Evolutionary conservation across 1,140 invertebrate species (phyloP).

Genomic region (Caerostris darwini): DNA sequence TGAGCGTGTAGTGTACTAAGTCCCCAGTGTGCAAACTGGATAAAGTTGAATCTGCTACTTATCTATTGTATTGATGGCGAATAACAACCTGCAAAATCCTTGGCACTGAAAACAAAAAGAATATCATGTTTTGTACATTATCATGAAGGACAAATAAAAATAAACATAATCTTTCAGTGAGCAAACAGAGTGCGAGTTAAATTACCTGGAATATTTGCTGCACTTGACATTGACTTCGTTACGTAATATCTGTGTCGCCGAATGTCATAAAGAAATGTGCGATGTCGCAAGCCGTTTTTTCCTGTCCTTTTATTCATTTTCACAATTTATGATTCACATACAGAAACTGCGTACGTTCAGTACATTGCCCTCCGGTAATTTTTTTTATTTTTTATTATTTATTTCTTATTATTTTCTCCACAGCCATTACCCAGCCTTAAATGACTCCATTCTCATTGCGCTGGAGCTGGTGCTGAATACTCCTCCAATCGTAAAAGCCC

Average conservation of each 20-base stretch:
- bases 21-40: too few relatives aligned
- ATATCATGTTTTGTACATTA: too few relatives aligned
- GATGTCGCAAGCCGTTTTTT: neutral
- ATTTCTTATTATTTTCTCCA: too few relatives aligned
- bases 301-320: neutral
- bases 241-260: neutral
- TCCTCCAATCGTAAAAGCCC: neutral
- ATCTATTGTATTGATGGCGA: too few relatives aligned
- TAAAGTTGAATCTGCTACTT: too few relatives aligned
- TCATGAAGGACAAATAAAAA: neutral
- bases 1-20: too few relatives aligned
- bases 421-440: neutral
- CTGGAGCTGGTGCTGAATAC: neutral
- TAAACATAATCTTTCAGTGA: neutral
- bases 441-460: neutral
- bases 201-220: neutral
- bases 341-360: neutral
- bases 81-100: too few relatives aligned
- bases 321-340: constrained; percentile 1
- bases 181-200: neutral
- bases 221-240: neutral
- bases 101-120: too few relatives aligned
- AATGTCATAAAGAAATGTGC: neutral
- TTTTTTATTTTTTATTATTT: neutral
- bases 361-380: constrained; percentile 12